Percentiles rank a stretch among this genome's conserved stretches.
These are phyloP conservation scores for Motacilla tschutschensis DNA, from an alignment of 2,113 vertebrate species.

Conservation along the genomic window DNA sequence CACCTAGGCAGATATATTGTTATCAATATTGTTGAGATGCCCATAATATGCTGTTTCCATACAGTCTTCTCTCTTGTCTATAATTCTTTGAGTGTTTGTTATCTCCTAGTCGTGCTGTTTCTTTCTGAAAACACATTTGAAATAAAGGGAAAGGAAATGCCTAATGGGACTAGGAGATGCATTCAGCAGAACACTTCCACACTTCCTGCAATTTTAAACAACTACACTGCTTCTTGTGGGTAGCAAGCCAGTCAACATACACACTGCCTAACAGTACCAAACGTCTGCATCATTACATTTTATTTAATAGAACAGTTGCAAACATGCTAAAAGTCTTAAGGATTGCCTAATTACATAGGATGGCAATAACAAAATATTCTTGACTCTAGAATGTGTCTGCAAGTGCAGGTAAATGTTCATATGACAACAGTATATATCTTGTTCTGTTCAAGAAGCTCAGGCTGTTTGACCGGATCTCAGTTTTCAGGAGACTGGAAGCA, in stretches of 20 bases:
- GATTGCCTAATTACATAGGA: background rate
- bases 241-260: background rate
- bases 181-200: background rate
- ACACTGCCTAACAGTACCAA: background rate
- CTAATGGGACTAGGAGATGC: background rate
- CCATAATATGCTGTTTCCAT: background rate
- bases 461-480: background rate
- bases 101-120: background rate
- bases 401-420: background rate
- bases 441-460: background rate
- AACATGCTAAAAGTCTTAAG: background rate
- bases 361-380: background rate
- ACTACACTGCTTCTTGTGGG: background rate
- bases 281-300: background rate
- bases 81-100: background rate
- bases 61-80: background rate
- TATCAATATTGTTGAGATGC: background rate
- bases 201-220: background rate
- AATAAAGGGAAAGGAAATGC: background rate
- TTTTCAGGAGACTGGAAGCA: background rate
- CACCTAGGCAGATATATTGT: background rate
- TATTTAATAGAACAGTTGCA: background rate
- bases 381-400: background rate
- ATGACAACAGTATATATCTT: background rate
- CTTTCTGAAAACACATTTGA: background rate